These are phyloP conservation scores for Beroe forskalii DNA, from an alignment of 37 sponge, comb jelly and placozoan species.

Conservation along the genomic window DNA sequence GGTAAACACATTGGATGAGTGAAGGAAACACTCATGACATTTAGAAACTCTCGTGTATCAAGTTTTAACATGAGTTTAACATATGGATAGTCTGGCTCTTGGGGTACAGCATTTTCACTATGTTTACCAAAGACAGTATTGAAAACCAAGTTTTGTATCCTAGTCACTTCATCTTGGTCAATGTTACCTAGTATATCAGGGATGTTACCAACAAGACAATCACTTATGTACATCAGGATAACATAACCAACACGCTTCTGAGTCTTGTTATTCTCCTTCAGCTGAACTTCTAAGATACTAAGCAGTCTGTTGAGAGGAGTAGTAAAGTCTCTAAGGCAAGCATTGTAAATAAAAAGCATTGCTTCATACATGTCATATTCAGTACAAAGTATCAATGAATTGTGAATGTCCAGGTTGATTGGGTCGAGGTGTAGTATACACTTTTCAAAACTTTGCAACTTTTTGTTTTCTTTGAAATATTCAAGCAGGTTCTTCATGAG, in stretches of 20 bases:
- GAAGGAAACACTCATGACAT: conserved; percentile 57
- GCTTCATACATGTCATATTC: conserved; percentile 62
- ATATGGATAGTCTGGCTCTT: conserved; percentile 48
- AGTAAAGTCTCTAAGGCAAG: conserved; percentile 25
- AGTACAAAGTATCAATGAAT: conserved; percentile 26
- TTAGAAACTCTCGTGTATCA: conserved; percentile 57
- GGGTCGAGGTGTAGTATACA: conserved; percentile 51
- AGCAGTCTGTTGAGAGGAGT: conserved; percentile 6
- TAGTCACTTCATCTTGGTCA: conserved; percentile 11
- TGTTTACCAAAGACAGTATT: conserved; percentile 50
- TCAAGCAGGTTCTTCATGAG: conserved; percentile 44
- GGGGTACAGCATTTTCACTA: conserved; percentile 9
- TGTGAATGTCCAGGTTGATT: conserved; percentile 52
- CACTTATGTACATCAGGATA: conserved; percentile 58
- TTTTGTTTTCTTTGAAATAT: conserved; percentile 3
- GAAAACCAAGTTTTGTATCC: conserved; percentile 52
- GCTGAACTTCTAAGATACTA: conserved; percentile 1
- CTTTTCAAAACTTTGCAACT: conserved; percentile 39
- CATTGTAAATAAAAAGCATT: conserved; percentile 44
- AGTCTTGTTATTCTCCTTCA: background rate
- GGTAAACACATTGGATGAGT: conserved; percentile 41
- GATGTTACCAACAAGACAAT: conserved; percentile 55
- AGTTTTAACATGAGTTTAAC: conserved; percentile 42
- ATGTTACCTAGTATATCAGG: background rate
- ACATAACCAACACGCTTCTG: conserved; percentile 50